phyloP scores from a whole-genome alignment of 2,888 invertebrate species.

The Isotomurus palustris region DNA sequence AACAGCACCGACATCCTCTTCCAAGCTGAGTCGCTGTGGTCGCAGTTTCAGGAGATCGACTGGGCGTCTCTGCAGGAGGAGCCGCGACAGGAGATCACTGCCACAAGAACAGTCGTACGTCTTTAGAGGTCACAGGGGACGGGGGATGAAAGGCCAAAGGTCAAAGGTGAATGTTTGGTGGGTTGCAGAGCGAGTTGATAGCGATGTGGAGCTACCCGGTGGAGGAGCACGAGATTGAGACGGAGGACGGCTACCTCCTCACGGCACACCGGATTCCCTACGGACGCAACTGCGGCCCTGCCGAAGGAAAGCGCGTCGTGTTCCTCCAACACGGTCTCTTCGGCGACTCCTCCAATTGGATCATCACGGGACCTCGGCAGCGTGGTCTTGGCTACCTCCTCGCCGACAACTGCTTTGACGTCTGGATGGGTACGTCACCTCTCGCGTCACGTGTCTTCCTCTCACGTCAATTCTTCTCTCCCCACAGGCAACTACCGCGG shows the following conservation, averaged over 20 bases:
- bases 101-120: no score
- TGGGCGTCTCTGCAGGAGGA: no score
- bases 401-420: slow-evolving; percentile 42
- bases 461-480: background rate
- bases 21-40: no score
- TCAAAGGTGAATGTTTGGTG: no score
- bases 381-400: slow-evolving; percentile 36
- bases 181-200: slow-evolving; percentile 35
- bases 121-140: no score
- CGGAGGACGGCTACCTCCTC: slow-evolving; percentile 4
- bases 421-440: slow-evolving; percentile 35
- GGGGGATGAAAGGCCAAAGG: no score
- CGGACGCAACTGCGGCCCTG: slow-evolving; percentile 26
- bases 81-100: no score
- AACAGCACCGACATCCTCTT: no score
- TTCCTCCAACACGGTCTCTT: slow-evolving; percentile 17
- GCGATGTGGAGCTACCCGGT: slow-evolving; percentile 39
- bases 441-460: background rate
- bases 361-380: slow-evolving; percentile 7
- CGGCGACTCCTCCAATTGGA: slow-evolving; percentile 17
- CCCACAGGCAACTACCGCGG: slow-evolving; percentile 30
- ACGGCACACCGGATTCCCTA: slow-evolving; percentile 33
- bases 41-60: no score
- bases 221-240: slow-evolving; percentile 26
- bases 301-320: slow-evolving; percentile 4